Percentiles rank a stretch among this genome's conserved stretches.
phyloP scores from a whole-genome alignment of 2,113 vertebrate species.

The Sapajus apella region DNA sequence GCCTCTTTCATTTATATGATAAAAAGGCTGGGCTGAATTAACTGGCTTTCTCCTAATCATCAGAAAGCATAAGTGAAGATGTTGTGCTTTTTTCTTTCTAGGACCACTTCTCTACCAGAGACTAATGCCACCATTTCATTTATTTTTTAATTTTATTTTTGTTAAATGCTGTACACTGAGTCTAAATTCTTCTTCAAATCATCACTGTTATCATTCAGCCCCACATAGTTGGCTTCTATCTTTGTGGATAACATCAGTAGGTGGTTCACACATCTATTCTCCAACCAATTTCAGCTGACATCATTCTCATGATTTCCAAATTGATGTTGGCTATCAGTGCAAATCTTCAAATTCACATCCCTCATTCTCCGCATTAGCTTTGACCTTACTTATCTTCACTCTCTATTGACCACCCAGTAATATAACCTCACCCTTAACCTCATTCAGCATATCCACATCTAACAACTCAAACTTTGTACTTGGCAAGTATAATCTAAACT shows the following conservation, averaged over 20 bases:
- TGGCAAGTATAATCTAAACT: constrained; percentile 50
- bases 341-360: constrained; percentile 36
- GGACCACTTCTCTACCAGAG: not conserved
- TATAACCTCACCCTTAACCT: not conserved
- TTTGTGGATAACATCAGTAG: not conserved
- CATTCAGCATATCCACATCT: constrained; percentile 15
- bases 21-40: not conserved
- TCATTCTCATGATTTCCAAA: not conserved
- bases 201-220: not conserved
- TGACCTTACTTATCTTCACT: constrained; percentile 42
- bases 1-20: not conserved
- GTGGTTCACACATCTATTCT: not conserved
- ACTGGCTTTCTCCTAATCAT: not conserved
- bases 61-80: not conserved
- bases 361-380: not conserved
- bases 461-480: constrained; percentile 7
- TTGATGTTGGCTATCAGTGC: not conserved
- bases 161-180: not conserved
- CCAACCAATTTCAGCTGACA: not conserved
- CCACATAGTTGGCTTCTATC: not conserved
- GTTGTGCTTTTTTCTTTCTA: not conserved
- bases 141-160: not conserved
- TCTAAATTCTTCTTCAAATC: not conserved
- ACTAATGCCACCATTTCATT: not conserved
- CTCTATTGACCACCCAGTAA: constrained; percentile 64